Base-by-base conservation (phyloP, 2,113 vertebrate species). In the Vulpes lagopus region DNA sequence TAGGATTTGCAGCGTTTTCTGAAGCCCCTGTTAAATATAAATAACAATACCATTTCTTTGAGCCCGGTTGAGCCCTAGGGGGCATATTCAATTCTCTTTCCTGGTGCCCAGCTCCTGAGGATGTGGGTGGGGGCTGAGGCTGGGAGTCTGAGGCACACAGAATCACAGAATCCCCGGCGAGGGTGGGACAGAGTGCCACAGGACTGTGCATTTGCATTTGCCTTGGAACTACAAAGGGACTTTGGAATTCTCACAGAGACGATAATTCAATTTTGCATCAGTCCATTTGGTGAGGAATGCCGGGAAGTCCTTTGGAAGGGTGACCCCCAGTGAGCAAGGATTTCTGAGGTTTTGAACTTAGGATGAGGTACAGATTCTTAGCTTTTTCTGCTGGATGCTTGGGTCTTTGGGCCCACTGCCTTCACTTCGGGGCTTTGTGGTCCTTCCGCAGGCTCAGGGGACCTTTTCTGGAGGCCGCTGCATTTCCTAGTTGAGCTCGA, bases 1-100 rank as follows among this genome's bases (percentile, higher is more conserved):
- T 89, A 87, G 80, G 94, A 84, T 95, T 79, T 97, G 89, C 85
- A 89, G 86, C 84, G 89, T 95, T 94, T 96, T 84, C 79, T 81
- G 67, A 96, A 97, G 89, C 69, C 67, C 69, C 96, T 94, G 92
- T 98, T 98, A 98, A 98, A 96, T 95, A 97, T 97, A 97, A 97
- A 97, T 96, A 97, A 97, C 62, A 93, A 96, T 89, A 95, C 30
- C 59, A 78, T 27, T 87, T 98, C 93, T 90, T 43, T 97, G 97
- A 98, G 96, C 69, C 84, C 30, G 69, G 67, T 51, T 32, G 89
- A 95, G 81, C 59, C 96, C 92, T 97, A 55, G 67, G 97, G 97
- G 87, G 94, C 91, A 91, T 94, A 91, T 79, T 92, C 84, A 89
- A 82, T 90, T 97, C 96, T 96, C 87, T 97, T 98, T 97, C 79